phyloP scores from a whole-genome alignment of 2,888 invertebrate species.

The Agrochola macilenta region DNA sequence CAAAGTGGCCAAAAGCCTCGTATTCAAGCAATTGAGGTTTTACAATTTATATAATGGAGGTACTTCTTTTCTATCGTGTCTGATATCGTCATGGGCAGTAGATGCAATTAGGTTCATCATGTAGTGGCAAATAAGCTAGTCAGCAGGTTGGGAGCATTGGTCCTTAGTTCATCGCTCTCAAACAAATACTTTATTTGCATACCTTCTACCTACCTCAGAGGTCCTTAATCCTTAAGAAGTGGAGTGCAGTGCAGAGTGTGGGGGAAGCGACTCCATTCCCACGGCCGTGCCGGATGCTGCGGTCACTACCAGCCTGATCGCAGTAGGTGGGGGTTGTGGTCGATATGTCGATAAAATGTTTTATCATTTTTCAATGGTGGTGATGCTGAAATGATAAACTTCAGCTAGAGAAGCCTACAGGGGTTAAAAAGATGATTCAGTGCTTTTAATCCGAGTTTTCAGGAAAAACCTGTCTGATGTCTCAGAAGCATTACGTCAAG shows the following conservation, averaged over 20 bases:
- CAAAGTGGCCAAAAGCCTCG: too few species aligned
- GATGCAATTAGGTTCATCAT: background rate
- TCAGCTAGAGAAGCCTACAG: too few species aligned
- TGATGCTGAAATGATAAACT: too few species aligned
- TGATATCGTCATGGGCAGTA: background rate
- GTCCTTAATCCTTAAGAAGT: conserved; percentile 56
- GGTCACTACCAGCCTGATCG: conserved; percentile 79
- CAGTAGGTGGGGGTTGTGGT: conserved; percentile 44
- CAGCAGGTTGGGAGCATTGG: background rate
- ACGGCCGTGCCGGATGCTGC: conserved; percentile 82
- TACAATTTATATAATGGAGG: too few species aligned
- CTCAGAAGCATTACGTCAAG: too few species aligned
- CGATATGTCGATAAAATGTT: conserved; percentile 51
- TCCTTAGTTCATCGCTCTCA: conserved; percentile 22
- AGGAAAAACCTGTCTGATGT: too few species aligned
- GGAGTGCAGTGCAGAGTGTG: conserved; percentile 58
- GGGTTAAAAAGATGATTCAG: too few species aligned
- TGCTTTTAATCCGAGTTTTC: too few species aligned
- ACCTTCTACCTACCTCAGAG: conserved; percentile 41
- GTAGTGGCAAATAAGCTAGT: background rate
- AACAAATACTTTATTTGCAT: conserved; percentile 36
- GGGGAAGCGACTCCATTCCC: conserved; percentile 81
- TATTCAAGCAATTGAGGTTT: too few species aligned
- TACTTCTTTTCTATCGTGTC: background rate
- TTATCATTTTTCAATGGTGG: background rate